phyloP scores from a whole-genome alignment of 2,888 invertebrate genomes.

The Cheilosia impressa region DNA sequence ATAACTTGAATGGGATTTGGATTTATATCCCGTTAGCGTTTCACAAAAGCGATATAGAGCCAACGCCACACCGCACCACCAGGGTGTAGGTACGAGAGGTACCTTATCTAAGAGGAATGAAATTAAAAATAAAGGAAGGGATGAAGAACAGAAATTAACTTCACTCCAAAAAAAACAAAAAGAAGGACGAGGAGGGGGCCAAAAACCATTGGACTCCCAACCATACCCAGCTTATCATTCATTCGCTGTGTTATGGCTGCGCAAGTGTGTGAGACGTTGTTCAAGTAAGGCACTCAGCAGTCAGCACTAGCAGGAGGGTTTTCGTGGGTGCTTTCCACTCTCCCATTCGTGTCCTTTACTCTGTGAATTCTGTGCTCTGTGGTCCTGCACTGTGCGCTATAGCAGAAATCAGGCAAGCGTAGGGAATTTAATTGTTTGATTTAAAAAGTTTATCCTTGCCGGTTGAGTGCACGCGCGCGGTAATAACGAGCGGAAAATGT shows the following conservation, averaged over 20 bases:
- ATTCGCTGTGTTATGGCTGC: slow-evolving; percentile 7
- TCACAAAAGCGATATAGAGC: slow-evolving; percentile 5
- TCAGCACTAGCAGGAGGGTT: background rate
- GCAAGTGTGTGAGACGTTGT: slow-evolving; percentile 26
- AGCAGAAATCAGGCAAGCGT: slow-evolving; percentile 75
- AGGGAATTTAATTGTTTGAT: slow-evolving; percentile 77
- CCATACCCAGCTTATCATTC: slow-evolving; percentile 40
- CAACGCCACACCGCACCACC: background rate
- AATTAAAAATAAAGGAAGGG: slow-evolving; percentile 53
- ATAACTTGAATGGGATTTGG: slow-evolving; percentile 71
- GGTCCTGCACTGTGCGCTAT: slow-evolving; percentile 27
- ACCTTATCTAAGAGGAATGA: slow-evolving; percentile 50
- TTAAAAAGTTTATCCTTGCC: slow-evolving; percentile 76
- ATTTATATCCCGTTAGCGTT: slow-evolving; percentile 67
- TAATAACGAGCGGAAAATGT: slow-evolving; percentile 75
- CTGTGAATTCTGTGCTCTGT: slow-evolving; percentile 25
- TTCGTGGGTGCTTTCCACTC: slow-evolving; percentile 44
- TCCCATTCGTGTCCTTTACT: slow-evolving; percentile 53
- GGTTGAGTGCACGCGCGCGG: slow-evolving; percentile 75
- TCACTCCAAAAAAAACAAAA: slow-evolving; percentile 20
- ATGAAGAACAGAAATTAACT: slow-evolving; percentile 63
- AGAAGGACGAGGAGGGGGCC: background rate
- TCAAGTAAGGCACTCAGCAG: slow-evolving; percentile 34
- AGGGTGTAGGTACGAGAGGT: slow-evolving; percentile 6
- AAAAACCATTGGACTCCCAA: slow-evolving; percentile 14